Percentiles rank a stretch among this genome's conserved stretches.
phyloP scores from a whole-genome alignment of 1,140 invertebrate genomes.

The Conopomorpha cramerella region DNA sequence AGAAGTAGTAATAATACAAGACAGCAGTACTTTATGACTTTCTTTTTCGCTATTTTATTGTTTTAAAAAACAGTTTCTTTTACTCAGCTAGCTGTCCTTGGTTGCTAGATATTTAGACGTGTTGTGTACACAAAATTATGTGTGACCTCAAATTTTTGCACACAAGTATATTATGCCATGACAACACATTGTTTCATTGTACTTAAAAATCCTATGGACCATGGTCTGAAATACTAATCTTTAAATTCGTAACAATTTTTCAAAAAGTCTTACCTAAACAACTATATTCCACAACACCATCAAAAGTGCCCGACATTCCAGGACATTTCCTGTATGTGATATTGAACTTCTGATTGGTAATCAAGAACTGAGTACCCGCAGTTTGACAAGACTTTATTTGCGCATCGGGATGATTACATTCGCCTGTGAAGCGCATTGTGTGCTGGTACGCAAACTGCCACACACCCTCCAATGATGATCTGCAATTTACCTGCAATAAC shows the following conservation, averaged over 20 bases:
- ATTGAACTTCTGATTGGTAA: constrained; percentile 96
- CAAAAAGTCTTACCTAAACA: constrained; percentile 68
- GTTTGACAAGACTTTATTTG: constrained; percentile 93
- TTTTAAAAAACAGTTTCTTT: no score
- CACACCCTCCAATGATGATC: constrained; percentile 90
- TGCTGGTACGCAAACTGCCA: constrained; percentile 96
- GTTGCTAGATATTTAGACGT: no score
- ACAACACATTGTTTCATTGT: no score
- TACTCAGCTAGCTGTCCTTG: no score
- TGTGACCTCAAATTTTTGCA: no score
- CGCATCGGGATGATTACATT: constrained; percentile 85
- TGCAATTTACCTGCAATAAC: constrained; percentile 74
- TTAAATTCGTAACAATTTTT: background rate
- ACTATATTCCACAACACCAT: constrained; percentile 90
- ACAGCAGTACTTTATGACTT: no score
- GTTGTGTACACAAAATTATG: no score
- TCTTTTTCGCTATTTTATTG: no score
- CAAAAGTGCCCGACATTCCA: constrained; percentile 81
- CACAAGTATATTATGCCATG: no score
- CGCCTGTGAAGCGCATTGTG: constrained; percentile 87
- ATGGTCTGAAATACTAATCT: no score
- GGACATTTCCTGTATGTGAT: constrained; percentile 91
- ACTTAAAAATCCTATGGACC: no score
- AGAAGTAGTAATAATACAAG: no score
- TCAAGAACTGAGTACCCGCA: constrained; percentile 93